Conservation (phyloP, 2,113 vertebrate species). For the Atlantisia rogersi region DNA sequence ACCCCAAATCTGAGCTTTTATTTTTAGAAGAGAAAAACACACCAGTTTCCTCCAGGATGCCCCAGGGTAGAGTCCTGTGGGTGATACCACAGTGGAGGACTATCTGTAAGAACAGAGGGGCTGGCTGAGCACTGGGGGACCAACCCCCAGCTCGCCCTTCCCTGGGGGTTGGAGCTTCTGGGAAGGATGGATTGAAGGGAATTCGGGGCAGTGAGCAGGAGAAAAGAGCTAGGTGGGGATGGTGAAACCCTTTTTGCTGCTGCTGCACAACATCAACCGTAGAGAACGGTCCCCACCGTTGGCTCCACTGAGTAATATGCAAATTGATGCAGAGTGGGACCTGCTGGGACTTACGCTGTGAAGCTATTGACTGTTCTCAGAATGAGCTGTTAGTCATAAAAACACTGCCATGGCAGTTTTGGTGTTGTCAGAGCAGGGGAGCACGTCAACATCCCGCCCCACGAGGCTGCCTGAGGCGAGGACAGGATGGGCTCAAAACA, state of each 20-base stretch:
- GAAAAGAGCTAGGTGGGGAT: background rate
- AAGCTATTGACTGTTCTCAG: background rate
- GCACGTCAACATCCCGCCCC: background rate
- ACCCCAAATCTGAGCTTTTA: background rate
- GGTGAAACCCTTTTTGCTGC: background rate
- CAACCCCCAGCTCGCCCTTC: background rate
- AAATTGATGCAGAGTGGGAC: background rate
- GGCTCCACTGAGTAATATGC: background rate
- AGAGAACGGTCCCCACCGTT: background rate
- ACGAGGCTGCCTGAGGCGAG: background rate
- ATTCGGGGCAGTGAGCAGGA: background rate
- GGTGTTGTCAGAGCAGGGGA: background rate
- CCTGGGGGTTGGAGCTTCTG: rapidly evolving
- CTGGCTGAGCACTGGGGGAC: background rate
- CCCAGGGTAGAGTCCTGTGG: rapidly evolving
- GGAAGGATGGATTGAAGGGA: background rate
- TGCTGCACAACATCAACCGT: background rate
- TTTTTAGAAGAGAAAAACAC: background rate
- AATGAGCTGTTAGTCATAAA: slow-evolving; percentile 4
- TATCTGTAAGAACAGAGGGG: background rate
- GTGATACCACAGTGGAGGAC: background rate
- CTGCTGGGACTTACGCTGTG: background rate
- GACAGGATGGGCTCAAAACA: background rate
- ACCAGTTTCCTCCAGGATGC: background rate
- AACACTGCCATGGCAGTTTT: background rate